Evolutionary conservation across 2,888 invertebrate species (phyloP), one percentile per base, ranked within the genome.

Genomic region (Subacronicta megacephala): DNA sequence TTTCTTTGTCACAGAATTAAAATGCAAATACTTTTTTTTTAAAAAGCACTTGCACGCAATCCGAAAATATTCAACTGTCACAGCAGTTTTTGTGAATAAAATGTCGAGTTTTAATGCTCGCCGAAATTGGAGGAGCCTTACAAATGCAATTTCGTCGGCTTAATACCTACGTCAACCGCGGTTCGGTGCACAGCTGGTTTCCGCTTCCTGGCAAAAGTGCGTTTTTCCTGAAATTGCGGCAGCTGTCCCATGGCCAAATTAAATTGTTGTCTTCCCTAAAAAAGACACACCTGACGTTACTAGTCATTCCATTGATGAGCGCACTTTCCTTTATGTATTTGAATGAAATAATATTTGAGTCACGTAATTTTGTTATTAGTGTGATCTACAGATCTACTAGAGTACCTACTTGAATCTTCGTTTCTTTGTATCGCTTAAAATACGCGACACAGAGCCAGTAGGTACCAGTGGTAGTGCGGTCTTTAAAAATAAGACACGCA

Each of bases 131-230:
- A 75, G 88, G 83, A 92, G 84, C 91, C 92, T 84, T 90, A 92
- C 88, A 93, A 93, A 90, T 92, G 93, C 91, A 93, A 93, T 92
- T 91, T 89, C 81, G 83, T 82, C 84, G 87, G 87, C 83, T 84
- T 81, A 88, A 83, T 87, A 80, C n/a, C n/a, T n/a, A n/a, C 87
- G 89, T 92, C 89, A 89, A 88, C 83, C 78, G 80, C 88, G 87
- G 84, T 83, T 77, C 85, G 87, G 58, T 88, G 90, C 90, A 82
- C 93, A 92, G 82, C 89, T 91, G 92, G 93, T 89, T 93, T 93
- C 93, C 93, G 92, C 77, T 93, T 93, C 89, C 91, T 85, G 91
- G 78, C 82, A 85, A 81, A 88, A 89, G 82, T 89, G 87, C 88
- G 83, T 90, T 92, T 81, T 93, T 88, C 89, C 90, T 90, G 78